Base-by-base conservation (phyloP, 2,113 vertebrate genomes). In the Thryonomys swinderianus region DNA sequence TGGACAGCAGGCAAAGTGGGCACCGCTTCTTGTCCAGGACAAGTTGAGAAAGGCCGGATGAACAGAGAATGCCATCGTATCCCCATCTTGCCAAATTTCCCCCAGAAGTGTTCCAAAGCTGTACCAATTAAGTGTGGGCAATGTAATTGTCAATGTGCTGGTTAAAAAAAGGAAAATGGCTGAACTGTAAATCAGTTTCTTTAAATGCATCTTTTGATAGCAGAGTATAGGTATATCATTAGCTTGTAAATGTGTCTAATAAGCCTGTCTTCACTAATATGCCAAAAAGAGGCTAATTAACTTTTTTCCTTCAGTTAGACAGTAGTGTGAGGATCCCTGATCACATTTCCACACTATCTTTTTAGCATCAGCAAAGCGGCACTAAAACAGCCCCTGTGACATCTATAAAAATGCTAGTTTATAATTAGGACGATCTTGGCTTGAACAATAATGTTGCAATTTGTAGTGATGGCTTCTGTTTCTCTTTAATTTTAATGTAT, bases 251-350 rank as follows among this genome's bases (percentile, higher is more conserved):
- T 91, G 96, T 62, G 96, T 96, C 97, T 97, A 97, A 97, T 96
- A 96, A 97, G 97, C 85, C 96, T 96, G 94, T 95, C 96, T 97
- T 79, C 91, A 57, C 85, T 98, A 97, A 98, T 95, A 95, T 53
- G 95, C 90, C 90, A 95, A 96, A 96, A 98, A 94, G 86, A 96
- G 79, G 91, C 97, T 97, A 97, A 98, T 98, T 98, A 97, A 95
- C 97, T 97, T 95, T 91, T 93, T 61, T 96, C 0, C 87, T 96
- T 81, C 87, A 94, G 96, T 97, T 90, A 97, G 96, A 92, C 91
- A 91, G 97, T 78, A 86, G 93, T 86, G 81, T 89, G 80, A 97
- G 55, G 92, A 64, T 93, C 95, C 94, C 96, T 16, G 2, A 73
- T 93, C 2, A 34, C 42, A 51, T 97, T 92, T 94, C 88, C 84